phyloP scores from a whole-genome alignment of 1,140 invertebrate genomes.

The Uloborus diversus region DNA sequence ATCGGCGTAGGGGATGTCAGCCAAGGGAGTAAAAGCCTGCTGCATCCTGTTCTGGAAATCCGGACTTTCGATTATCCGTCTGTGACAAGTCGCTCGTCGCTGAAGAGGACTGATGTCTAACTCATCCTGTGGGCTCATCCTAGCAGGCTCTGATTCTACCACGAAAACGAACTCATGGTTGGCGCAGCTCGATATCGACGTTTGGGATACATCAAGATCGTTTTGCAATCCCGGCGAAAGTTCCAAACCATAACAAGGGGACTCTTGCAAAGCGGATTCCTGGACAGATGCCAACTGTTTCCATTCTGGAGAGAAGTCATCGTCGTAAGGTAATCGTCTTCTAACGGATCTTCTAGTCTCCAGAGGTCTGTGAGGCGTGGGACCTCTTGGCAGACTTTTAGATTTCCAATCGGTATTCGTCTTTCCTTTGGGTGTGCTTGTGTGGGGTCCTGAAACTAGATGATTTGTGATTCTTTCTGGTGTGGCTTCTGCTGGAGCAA shows the following conservation, averaged over 20 bases:
- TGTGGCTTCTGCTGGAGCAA: not conserved
- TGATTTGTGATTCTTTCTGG: not conserved
- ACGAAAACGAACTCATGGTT: too few species aligned
- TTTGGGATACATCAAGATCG: too few species aligned
- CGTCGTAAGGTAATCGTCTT: slow-evolving; percentile 50
- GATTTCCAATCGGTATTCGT: not conserved
- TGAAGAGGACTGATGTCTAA: not conserved
- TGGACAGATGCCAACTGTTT: too few species aligned
- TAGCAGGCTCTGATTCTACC: too few species aligned
- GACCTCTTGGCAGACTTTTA: not conserved
- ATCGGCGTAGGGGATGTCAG: slow-evolving; percentile 36
- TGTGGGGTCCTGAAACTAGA: slow-evolving; percentile 16
- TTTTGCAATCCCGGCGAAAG: too few species aligned
- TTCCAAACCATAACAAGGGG: too few species aligned
- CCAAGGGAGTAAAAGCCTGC: too few species aligned
- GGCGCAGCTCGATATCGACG: too few species aligned
- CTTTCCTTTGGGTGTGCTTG: slow-evolving; percentile 28
- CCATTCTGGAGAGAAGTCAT: too few species aligned
- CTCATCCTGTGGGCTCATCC: not conserved
- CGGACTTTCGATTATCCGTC: not conserved
- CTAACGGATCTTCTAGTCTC: slow-evolving; percentile 12
- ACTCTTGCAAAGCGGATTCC: too few species aligned
- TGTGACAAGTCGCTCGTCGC: not conserved
- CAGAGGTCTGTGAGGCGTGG: slow-evolving; percentile 21
- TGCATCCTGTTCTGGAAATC: slow-evolving; percentile 21